phyloP scores from a whole-genome alignment of 2,888 invertebrate species.

The Dryocosmus kuriphilus region DNA sequence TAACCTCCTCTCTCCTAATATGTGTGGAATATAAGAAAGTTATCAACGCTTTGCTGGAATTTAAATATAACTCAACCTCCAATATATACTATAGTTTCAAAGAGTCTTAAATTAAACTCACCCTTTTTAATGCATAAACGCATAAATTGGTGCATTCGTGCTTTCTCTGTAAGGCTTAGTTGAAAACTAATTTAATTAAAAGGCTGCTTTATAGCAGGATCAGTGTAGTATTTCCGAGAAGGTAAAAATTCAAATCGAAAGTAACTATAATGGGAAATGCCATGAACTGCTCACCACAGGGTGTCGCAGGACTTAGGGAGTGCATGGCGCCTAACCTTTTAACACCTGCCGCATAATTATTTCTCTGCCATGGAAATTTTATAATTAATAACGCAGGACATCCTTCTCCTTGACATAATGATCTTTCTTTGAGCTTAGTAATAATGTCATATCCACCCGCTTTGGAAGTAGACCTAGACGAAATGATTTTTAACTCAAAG shows the following conservation, averaged over 20 bases:
- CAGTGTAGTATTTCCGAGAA: slow-evolving; percentile 8
- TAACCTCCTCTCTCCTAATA: background rate
- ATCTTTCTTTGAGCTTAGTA: background rate
- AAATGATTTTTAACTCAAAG: background rate
- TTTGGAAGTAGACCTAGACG: background rate
- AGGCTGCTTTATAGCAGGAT: slow-evolving; percentile 19
- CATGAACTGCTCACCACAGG: slow-evolving; percentile 19
- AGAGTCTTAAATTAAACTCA: background rate
- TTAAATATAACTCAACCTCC: background rate
- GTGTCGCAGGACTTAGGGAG: slow-evolving; percentile 5
- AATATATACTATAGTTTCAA: slow-evolving; percentile 1
- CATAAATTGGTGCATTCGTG: slow-evolving; percentile 5
- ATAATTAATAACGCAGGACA: slow-evolving; percentile 45
- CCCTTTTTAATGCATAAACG: background rate
- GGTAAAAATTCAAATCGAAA: slow-evolving; percentile 16
- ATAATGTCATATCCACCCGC: background rate
- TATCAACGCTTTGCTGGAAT: background rate
- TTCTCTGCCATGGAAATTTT: slow-evolving; percentile 46
- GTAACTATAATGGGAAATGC: slow-evolving; percentile 35
- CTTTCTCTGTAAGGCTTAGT: background rate
- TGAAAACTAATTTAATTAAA: slow-evolving; percentile 36
- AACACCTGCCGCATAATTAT: slow-evolving; percentile 52
- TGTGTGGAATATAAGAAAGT: background rate
- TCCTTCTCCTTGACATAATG: slow-evolving; percentile 21
- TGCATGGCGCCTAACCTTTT: slow-evolving; percentile 43